Percentiles rank a stretch among this genome's conserved stretches.
These are phyloP conservation scores for Ceriagrion tenellum DNA, from an alignment of 2,888 invertebrate species.

Conservation along the genomic window DNA sequence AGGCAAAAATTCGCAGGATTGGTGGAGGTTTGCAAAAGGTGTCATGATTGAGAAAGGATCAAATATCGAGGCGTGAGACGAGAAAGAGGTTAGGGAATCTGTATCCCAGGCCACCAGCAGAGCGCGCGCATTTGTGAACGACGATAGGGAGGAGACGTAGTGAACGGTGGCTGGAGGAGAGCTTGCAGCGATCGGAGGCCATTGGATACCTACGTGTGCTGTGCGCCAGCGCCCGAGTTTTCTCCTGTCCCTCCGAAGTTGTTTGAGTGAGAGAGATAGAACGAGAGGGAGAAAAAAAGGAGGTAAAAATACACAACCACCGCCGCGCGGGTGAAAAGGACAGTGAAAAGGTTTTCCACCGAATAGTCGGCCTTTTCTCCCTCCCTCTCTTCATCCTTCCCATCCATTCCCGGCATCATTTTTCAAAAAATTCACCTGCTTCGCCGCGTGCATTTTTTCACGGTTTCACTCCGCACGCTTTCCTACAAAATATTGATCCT, in stretches of 20 bases:
- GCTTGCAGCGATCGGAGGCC: too few relatives aligned
- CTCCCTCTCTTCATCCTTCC: not conserved
- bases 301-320: not conserved
- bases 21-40: not conserved
- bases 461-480: not conserved
- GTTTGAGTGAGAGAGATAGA: not conserved
- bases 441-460: not conserved
- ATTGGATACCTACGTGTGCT: too few relatives aligned
- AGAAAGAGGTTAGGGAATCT: too few relatives aligned
- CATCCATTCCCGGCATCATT: not conserved
- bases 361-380: not conserved
- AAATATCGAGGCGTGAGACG: not conserved
- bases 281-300: too few relatives aligned
- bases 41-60: slow-evolving; percentile 2
- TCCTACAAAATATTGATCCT: slow-evolving; percentile 12
- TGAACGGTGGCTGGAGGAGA: too few relatives aligned
- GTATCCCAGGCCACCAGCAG: too few relatives aligned
- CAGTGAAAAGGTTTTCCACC: not conserved
- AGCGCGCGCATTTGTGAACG: too few relatives aligned
- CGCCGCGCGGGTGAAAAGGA: not conserved
- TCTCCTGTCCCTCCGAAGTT: too few relatives aligned
- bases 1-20: not conserved
- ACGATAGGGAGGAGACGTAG: too few relatives aligned
- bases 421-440: not conserved
- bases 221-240: too few relatives aligned